Evolutionary conservation across 2,888 invertebrate species (phyloP), one percentile per base, ranked within the genome.

Genomic region (Catocala sponsa): DNA sequence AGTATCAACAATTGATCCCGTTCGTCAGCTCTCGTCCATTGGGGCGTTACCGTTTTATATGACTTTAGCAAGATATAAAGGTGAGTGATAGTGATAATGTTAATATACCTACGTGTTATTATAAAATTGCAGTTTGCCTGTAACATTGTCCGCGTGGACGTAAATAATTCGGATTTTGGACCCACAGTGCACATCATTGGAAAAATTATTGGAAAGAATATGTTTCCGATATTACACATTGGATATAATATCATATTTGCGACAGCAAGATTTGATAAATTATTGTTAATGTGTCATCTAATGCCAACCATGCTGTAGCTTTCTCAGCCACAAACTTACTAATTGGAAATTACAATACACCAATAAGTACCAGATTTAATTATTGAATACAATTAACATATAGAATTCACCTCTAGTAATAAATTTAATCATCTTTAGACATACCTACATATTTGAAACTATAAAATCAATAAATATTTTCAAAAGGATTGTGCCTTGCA

Each of bases 31-130:
- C 94, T 96, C 97, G 97, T 97, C 97, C 97, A 96, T 95, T 95
- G 96, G 97, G 97, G 97, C 97, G 97, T 96, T 96, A 97, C 96
- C 96, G 96, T 97, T 97, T 98, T 98, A 98, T 98, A 98, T 98
- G 98, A 98, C 98, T 98, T 98, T 98, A 98, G 97, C 97, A 97
- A 97, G 97, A 97, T 97, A 96, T 96, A 97, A 96, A 97, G 98
- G 98, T 98, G 90, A 96, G 97, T 95, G 78, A 59, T 60, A 67
- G 59, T 68, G 54, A 58, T 42, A 15, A 46, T 46, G 2, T n/a
- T n/a, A n/a, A n/a, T n/a, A 15, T 15, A 15, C 15, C 15, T 25
- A 4, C 46, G 15, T 43, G 11, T 0, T 25, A 53, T 33, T 58
- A 46, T 50, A 13, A 13, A 11, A 7, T 33, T 6, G 47, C 11